Evolutionary conservation across 2,797 vertebrate species (phyloP).

Genomic region (Acridotheres tristis): DNA sequence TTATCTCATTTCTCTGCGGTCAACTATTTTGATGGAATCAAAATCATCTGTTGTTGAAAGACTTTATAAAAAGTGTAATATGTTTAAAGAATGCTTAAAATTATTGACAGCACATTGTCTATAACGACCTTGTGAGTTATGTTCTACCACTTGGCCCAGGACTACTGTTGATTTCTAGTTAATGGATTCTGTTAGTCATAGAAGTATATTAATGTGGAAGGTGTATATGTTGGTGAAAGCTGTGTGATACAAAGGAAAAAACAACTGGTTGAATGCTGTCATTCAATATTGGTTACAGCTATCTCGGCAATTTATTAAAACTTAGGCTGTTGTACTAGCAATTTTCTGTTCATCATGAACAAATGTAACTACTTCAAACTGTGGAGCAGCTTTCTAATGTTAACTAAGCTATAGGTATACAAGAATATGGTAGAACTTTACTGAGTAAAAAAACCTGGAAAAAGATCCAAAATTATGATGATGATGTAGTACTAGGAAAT

Average conservation of each 20-base stretch:
- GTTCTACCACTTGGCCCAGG: background rate
- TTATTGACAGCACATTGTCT: background rate
- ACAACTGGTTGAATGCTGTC: background rate
- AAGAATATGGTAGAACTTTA: background rate
- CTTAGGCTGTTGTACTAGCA: background rate
- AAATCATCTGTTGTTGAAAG: background rate
- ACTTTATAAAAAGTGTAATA: background rate
- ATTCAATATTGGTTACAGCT: background rate
- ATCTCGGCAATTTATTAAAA: background rate
- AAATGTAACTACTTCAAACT: background rate
- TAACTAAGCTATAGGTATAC: background rate
- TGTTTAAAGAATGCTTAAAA: background rate
- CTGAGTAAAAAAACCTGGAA: background rate
- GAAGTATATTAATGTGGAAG: accelerated
- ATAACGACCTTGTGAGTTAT: background rate
- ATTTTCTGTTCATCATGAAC: background rate
- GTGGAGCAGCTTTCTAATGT: background rate
- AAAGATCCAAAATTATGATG: background rate
- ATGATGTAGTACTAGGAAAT: background rate
- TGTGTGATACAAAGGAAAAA: background rate
- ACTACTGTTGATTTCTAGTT: background rate
- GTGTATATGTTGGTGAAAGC: background rate
- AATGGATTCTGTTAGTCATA: background rate
- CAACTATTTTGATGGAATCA: background rate
- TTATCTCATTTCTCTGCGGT: background rate